phyloP scores from a whole-genome alignment of 2,888 invertebrate species.

The Aplocera efformata region DNA sequence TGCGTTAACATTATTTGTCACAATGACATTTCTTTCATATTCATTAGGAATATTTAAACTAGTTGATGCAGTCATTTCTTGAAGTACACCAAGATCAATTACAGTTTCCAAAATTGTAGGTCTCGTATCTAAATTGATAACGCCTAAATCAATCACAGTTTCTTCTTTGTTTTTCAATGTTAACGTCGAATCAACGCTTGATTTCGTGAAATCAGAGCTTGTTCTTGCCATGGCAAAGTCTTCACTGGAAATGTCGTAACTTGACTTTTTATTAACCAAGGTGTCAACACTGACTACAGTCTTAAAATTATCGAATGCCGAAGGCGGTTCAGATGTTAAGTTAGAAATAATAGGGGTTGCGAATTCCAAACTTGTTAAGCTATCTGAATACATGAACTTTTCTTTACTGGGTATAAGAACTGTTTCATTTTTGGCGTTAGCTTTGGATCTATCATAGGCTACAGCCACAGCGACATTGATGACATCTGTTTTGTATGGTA shows the following conservation, averaged over 20 bases:
- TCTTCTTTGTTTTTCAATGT: constrained; percentile 26
- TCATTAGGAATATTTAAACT: constrained; percentile 28
- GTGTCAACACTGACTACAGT: constrained; percentile 33
- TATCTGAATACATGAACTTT: constrained; percentile 19
- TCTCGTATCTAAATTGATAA: constrained; percentile 7
- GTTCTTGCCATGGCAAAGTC: constrained; percentile 37
- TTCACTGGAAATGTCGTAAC: constrained; percentile 25
- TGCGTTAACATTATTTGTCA: constrained; percentile 27
- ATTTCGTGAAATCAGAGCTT: constrained; percentile 41
- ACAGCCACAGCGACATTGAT: constrained; percentile 52
- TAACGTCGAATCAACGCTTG: constrained; percentile 28
- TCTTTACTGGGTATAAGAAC: constrained; percentile 18
- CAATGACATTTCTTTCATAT: constrained; percentile 28
- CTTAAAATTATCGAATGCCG: constrained; percentile 7
- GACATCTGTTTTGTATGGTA: constrained; percentile 41
- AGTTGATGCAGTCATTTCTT: constrained; percentile 34
- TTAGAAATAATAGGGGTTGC: constrained; percentile 14
- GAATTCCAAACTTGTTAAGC: constrained; percentile 34
- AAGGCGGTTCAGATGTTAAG: constrained; percentile 27
- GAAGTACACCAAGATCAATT: constrained; percentile 41
- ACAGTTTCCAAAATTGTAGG: constrained; percentile 37
- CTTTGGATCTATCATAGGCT: constrained; percentile 32
- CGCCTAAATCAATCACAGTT: constrained; percentile 12
- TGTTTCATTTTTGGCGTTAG: constrained; percentile 16
- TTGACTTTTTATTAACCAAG: constrained; percentile 19